Evolutionary conservation across 2,888 invertebrate genomes (phyloP), one percentile per base, ranked within the genome.

Genomic region (Mylabris sibirica): DNA sequence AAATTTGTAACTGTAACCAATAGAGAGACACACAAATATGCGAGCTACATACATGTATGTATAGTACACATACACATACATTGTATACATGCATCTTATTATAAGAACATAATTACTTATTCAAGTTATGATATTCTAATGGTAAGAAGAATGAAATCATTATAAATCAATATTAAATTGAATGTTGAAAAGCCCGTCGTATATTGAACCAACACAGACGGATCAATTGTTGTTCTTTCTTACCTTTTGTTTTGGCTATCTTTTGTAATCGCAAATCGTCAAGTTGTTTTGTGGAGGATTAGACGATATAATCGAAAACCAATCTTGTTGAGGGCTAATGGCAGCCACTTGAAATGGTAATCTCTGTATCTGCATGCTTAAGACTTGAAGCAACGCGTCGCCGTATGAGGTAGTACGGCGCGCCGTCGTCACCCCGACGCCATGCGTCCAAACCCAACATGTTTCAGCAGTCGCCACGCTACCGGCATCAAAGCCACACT

Each of bases 401-500:
- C 63, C 69, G 60, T 59, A 30, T 4, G 30, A 64, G 35, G 44
- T 26, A 41, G 26, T 59, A 61, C 61, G 70, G 64, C 64, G 70
- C 71, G 69, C 62, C 63, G 68, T 24, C 69, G 70, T 65, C 75
- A 75, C 70, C 70, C 67, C 72, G 73, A 63, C 73, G 73, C 72
- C 70, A 65, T 72, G 53, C 70, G 75, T 76, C 74, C 75, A 74
- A 75, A 74, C 63, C 70, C 65, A 70, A 70, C 76, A 73, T 73
- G 74, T 73, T 71, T 75, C 74, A 79, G 79, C 78, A 76, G 78
- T 76, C 73, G 75, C 74, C 76, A 77, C 76, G 79, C 77, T 77
- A 70, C 74, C 72, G 77, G 72, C 74, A 74, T 69, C 66, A 71
- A 60, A 68, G 69, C 73, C 77, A 72, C 73, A 67, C 67, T 66